phyloP scores from a whole-genome alignment of 2,797 vertebrate genomes.

The Xenentodon cancila region DNA sequence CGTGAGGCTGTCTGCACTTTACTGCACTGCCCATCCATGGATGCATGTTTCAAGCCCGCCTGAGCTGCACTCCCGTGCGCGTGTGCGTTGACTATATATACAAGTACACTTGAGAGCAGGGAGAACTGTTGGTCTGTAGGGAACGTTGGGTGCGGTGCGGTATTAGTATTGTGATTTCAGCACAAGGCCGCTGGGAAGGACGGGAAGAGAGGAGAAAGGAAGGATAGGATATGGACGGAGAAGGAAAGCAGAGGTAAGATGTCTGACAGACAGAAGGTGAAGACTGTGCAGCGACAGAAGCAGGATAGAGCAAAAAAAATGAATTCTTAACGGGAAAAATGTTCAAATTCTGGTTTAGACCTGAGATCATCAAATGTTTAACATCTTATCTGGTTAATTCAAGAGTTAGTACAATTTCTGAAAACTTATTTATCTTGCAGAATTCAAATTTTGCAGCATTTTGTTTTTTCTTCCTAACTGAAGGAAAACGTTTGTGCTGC shows the following conservation, averaged over 20 bases:
- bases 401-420: too few species aligned
- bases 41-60: slow-evolving; percentile 51
- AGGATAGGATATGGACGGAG: slow-evolving; percentile 46
- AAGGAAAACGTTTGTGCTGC: not conserved
- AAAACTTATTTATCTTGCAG: too few species aligned
- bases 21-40: slow-evolving; percentile 36
- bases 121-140: slow-evolving; percentile 38
- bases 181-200: slow-evolving; percentile 59
- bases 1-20: slow-evolving; percentile 20
- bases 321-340: too few species aligned
- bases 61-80: slow-evolving; percentile 14
- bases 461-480: not conserved
- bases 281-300: not conserved
- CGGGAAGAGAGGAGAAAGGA: slow-evolving; percentile 49
- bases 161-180: slow-evolving; percentile 65
- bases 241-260: slow-evolving; percentile 14
- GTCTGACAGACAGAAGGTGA: slow-evolving; percentile 29
- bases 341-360: too few species aligned
- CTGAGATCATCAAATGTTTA: too few species aligned
- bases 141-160: slow-evolving; percentile 44
- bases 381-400: too few species aligned
- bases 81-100: slow-evolving; percentile 31
- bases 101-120: slow-evolving; percentile 21
- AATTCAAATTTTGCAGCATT: too few species aligned
- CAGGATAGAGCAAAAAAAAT: slow-evolving; percentile 1